Conservation (phyloP, 2,888 invertebrate genomes). For the Limnephilus marmoratus region DNA sequence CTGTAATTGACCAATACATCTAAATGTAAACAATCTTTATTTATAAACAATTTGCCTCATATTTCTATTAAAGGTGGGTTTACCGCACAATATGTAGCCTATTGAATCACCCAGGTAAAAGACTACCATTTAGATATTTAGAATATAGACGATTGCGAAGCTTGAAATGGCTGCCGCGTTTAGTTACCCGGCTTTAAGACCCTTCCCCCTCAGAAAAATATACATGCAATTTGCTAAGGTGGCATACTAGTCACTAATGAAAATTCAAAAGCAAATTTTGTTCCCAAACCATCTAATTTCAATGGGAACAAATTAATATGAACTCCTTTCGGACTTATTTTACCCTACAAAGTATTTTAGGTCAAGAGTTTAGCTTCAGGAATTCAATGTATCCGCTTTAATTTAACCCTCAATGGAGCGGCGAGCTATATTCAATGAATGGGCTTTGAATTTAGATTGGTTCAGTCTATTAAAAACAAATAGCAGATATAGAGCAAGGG, state of each 20-base stretch:
- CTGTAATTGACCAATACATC: too few relatives aligned
- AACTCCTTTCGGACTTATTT: not conserved
- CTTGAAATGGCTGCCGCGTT: too few relatives aligned
- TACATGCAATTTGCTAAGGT: too few relatives aligned
- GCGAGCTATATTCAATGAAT: not conserved
- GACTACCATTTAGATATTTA: too few relatives aligned
- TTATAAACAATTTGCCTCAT: too few relatives aligned
- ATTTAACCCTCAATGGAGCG: not conserved
- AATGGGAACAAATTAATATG: not conserved
- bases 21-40: too few relatives aligned
- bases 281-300: not conserved
- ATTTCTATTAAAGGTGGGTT: too few relatives aligned
- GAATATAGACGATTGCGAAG: too few relatives aligned
- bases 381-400: not conserved
- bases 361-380: not conserved
- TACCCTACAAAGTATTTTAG: not conserved
- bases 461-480: not conserved
- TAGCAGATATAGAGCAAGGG: not conserved
- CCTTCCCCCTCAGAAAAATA: too few relatives aligned
- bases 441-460: not conserved
- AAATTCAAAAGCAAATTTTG: not conserved
- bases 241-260: not conserved
- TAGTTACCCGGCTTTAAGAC: too few relatives aligned
- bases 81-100: too few relatives aligned
- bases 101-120: too few relatives aligned